Base-by-base conservation (phyloP, 2,888 invertebrate species). In the Agonopterix subpropinquella region DNA sequence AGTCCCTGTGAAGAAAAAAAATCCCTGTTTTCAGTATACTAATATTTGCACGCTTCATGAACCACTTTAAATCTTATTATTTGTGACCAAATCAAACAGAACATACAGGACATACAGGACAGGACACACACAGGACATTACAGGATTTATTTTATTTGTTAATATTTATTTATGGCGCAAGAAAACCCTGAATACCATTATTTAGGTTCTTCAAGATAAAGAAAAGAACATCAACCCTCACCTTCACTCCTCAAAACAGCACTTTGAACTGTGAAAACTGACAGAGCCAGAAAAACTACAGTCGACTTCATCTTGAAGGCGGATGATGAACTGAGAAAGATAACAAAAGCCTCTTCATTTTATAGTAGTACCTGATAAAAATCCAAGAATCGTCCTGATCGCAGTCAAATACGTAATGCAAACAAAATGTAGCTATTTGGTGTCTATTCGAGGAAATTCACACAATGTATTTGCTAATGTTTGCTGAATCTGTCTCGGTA, bases 381-480 rank as follows among this genome's bases (percentile, higher is more conserved):
- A 80, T 80, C 83, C 61, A 58, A 73, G 80, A 80, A 81, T 72
- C 68, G 62, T 58, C 55, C 53, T 57, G 47, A 53, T 62, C 59
- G 61, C 52, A 42, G 48, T 57, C 59, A 57, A 73, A 73, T 69
- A 64, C 65, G 55, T 63, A 67, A 58, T 51, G 60, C 58, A 72
- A 75, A 76, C 54, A 67, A 65, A 59, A 58, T 49, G 61, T 62
- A 61, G 61, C 64, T 65, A 70, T 64, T 39, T 39, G 39, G 28
- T 28, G 28, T 28, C 28, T 28, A 58, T 55, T 36, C 7, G n/a
- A 60, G 61, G 61, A 65, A 68, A 71, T 73, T 70, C 65, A 67
- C 70, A 66, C 64, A 49, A 47, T 52, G 55, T 60, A 61, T 66
- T 57, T 56, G 36, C 55, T 42, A 57, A 11, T 28, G 28, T 5